These are phyloP conservation scores for Palythoa heliodiscus DNA, from an alignment of 92 coral and sea anemone genomes.

Conservation along the genomic window DNA sequence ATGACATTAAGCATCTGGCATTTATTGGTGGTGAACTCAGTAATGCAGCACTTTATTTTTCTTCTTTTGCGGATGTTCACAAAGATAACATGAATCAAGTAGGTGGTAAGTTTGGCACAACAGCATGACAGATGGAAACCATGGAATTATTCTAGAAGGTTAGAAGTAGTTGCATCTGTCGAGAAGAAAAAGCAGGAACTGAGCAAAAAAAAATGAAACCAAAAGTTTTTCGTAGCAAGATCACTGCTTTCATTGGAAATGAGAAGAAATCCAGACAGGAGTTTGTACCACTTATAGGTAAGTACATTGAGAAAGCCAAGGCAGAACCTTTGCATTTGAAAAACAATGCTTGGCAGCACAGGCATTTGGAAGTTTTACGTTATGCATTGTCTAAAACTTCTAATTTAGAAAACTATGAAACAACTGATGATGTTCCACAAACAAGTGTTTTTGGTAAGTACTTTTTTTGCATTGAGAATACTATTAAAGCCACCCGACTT, in stretches of 20 bases:
- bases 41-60: constrained; percentile 20
- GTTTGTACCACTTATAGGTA: constrained; percentile 31
- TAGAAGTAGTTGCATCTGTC: constrained; percentile 43
- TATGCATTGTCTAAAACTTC: constrained; percentile 7
- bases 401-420: constrained; percentile 1
- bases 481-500: constrained; percentile 32
- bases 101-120: constrained; percentile 43
- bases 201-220: constrained; percentile 2
- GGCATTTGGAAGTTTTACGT: constrained; percentile 1
- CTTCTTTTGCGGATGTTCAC: constrained; percentile 28
- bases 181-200: constrained; percentile 22
- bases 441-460: constrained; percentile 32
- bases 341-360: constrained; percentile 27
- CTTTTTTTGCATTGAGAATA: constrained; percentile 13
- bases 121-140: constrained; percentile 55
- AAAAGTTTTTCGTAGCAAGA: background rate
- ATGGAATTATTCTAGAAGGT: constrained; percentile 33
- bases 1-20: constrained; percentile 32
- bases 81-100: background rate
- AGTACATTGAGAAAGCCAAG: constrained; percentile 16
- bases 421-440: background rate
- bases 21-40: constrained; percentile 29
- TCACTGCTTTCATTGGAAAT: constrained; percentile 12
- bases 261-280: constrained; percentile 34
- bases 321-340: constrained; percentile 11